A percentile compares a stretch with the other conserved stretches of the same genome.
phyloP scores from a whole-genome alignment of 53 echinoderm and acorn worm genomes.

The Paracentrotus lividus region DNA sequence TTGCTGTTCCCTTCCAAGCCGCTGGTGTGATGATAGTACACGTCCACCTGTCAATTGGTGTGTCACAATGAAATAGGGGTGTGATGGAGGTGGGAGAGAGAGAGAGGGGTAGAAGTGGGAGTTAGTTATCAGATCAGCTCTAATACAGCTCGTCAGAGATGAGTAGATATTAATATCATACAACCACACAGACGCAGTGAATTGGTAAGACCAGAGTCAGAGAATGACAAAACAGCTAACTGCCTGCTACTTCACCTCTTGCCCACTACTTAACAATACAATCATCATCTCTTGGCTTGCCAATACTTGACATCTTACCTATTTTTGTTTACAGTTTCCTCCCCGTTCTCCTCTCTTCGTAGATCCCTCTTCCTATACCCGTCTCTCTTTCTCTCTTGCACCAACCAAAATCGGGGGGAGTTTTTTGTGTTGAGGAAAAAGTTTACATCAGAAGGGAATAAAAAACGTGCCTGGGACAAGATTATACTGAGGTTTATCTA shows the following conservation, averaged over 20 bases:
- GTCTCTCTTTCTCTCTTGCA: conserved; percentile 34
- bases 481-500: conserved; percentile 74
- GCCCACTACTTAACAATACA: conserved; percentile 56
- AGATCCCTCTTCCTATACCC: conserved; percentile 41
- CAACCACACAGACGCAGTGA: not conserved
- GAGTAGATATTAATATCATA: conserved; percentile 44
- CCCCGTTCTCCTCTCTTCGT: conserved; percentile 54
- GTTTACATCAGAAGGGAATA: conserved; percentile 68
- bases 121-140: conserved; percentile 51
- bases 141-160: conserved; percentile 50
- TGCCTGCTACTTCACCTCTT: conserved; percentile 34
- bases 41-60: conserved; percentile 66
- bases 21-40: conserved; percentile 62
- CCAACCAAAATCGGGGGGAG: conserved; percentile 20
- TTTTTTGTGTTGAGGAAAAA: conserved; percentile 45
- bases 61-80: not conserved
- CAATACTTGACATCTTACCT: conserved; percentile 73
- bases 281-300: conserved; percentile 64
- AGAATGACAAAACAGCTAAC: conserved; percentile 13
- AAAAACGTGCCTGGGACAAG: conserved; percentile 73
- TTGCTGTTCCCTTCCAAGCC: conserved; percentile 63
- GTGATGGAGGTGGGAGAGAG: not conserved
- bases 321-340: conserved; percentile 73
- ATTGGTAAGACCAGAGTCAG: conserved; percentile 6
- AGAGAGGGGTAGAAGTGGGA: conserved; percentile 10